Percentiles rank a stretch among this genome's conserved stretches.
Conservation (phyloP, 1,140 invertebrate species). For the Charaxes varanes region DNA sequence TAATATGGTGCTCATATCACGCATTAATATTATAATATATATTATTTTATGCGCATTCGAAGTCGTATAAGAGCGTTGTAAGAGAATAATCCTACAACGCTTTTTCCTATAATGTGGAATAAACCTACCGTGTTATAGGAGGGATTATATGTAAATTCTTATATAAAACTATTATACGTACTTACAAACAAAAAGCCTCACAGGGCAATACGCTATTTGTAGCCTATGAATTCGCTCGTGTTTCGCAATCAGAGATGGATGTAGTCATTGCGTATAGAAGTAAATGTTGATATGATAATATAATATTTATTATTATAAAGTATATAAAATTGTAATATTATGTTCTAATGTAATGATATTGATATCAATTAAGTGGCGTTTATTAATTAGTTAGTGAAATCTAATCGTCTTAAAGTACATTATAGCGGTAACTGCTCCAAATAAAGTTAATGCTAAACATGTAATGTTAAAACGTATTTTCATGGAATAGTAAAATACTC, state of each 20-base stretch:
- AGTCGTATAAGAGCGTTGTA: too few relatives aligned
- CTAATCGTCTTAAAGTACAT: too few relatives aligned
- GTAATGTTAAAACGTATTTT: too few relatives aligned
- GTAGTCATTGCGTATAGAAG: constrained; percentile 28
- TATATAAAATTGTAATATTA: constrained; percentile 17
- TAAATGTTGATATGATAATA: constrained; percentile 46
- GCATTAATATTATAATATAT: too few relatives aligned
- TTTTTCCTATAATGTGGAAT: too few relatives aligned
- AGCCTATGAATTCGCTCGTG: constrained; percentile 4
- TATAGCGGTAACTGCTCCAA: too few relatives aligned
- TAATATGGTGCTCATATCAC: too few relatives aligned
- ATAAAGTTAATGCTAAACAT: too few relatives aligned
- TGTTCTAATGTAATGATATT: constrained; percentile 5
- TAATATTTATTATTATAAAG: constrained; percentile 18
- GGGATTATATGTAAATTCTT: not conserved
- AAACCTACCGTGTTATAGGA: too few relatives aligned
- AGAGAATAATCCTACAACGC: too few relatives aligned
- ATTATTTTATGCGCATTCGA: too few relatives aligned
- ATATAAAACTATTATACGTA: not conserved
- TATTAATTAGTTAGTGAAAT: constrained; percentile 25
- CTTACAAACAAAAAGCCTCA: not conserved
- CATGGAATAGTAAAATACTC: too few relatives aligned
- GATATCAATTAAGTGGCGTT: constrained; percentile 1
- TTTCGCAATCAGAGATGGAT: constrained; percentile 1
- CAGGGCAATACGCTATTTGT: not conserved